Percentiles rank a stretch among this genome's conserved stretches.
Conservation (phyloP, 2,113 vertebrate genomes). For the Rhinolophus ferrumequinum region DNA sequence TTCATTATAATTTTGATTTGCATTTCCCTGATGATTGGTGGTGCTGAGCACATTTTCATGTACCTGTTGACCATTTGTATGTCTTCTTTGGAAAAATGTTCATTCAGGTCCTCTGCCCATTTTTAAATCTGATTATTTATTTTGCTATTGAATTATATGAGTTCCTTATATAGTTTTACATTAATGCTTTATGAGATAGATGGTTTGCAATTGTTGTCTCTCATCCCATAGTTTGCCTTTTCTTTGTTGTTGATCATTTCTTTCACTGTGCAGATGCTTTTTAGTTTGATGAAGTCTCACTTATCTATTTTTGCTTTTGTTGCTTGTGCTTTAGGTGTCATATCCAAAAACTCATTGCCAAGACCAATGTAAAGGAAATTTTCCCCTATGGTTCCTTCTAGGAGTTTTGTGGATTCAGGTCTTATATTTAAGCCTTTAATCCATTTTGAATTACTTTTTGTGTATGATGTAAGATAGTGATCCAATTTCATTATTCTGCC, state of each 20-base stretch:
- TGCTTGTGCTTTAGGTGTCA: neutral
- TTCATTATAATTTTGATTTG: neutral
- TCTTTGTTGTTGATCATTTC: neutral
- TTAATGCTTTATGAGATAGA: neutral
- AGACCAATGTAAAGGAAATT: neutral
- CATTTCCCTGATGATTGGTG: neutral
- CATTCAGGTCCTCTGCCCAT: neutral
- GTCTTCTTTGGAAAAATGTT: neutral
- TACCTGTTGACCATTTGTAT: neutral
- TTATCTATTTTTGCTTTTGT: neutral
- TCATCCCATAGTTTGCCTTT: neutral
- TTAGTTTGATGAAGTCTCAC: neutral
- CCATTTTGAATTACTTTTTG: neutral
- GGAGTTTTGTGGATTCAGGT: neutral
- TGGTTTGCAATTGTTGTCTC: neutral
- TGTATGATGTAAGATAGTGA: neutral
- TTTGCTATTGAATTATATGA: neutral
- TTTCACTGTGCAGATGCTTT: neutral
- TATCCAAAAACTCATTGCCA: neutral
- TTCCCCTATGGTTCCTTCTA: neutral
- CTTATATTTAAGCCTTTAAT: neutral
- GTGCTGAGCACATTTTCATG: neutral
- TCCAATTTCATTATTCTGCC: neutral
- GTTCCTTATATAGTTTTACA: neutral
- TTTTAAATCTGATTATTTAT: neutral